phyloP scores from a whole-genome alignment of 2,113 vertebrate genomes.

The Seriola rivoliana region DNA sequence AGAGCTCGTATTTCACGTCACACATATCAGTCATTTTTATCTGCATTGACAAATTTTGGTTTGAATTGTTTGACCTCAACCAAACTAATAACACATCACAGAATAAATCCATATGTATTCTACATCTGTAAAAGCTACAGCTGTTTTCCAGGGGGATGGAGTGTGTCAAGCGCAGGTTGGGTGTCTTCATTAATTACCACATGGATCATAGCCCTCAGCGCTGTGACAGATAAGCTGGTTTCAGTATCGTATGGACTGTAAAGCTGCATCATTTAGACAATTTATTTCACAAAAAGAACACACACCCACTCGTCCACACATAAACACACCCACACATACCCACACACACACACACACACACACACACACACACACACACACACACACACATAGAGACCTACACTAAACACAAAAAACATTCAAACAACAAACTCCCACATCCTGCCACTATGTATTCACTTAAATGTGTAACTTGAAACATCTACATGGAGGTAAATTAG shows the following conservation, averaged over 20 bases:
- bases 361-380: no score
- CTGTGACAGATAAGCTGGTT: constrained; percentile 17
- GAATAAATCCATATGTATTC: background rate
- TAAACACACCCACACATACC: no score
- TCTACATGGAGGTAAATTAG: no score
- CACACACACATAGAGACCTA: no score
- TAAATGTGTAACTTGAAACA: no score
- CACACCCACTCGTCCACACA: no score
- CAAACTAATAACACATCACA: background rate
- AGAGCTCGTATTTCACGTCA: constrained; percentile 48
- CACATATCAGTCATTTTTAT: constrained; percentile 15
- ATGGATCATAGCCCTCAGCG: background rate
- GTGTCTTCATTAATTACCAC: background rate
- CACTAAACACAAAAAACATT: no score
- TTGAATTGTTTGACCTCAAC: background rate
- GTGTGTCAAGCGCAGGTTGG: background rate
- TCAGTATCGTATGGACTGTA: constrained; percentile 17
- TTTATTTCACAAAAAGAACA: background rate
- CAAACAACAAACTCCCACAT: no score
- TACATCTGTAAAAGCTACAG: background rate
- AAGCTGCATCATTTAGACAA: background rate
- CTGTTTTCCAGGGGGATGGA: background rate
- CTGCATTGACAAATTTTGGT: background rate
- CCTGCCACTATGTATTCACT: no score
- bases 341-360: no score